phyloP scores from a whole-genome alignment of 2,888 invertebrate species.

The Agrilus cyanescens region DNA sequence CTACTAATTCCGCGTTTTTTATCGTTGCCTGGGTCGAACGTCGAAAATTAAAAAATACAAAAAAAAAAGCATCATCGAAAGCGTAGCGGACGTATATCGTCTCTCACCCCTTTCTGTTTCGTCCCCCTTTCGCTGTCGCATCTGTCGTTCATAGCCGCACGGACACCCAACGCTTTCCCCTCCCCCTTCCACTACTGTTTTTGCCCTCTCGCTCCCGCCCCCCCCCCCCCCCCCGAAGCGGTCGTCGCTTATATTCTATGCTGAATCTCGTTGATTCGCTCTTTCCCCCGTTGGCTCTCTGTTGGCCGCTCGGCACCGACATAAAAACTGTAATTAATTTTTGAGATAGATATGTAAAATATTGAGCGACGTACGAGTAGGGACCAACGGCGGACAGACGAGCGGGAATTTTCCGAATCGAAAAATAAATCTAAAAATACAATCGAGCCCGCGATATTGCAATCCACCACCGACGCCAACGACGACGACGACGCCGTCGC shows the following conservation, averaged over 20 bases:
- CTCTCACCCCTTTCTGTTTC: too few relatives aligned
- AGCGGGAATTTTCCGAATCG: conserved; percentile 26
- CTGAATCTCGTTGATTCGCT: conserved; percentile 9
- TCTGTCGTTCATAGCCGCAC: too few relatives aligned
- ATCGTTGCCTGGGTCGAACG: too few relatives aligned
- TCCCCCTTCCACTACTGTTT: too few relatives aligned
- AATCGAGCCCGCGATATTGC: conserved; percentile 29
- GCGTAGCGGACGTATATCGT: too few relatives aligned
- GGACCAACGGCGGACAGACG: conserved; percentile 2
- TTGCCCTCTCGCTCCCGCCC: conserved; percentile 8
- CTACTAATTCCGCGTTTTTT: too few relatives aligned
- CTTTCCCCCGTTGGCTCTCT: conserved; percentile 14
- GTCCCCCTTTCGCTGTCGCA: too few relatives aligned
- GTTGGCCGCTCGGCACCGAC: conserved; percentile 20
- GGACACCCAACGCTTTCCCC: too few relatives aligned
- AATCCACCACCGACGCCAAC: conserved; percentile 21
- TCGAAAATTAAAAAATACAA: too few relatives aligned
- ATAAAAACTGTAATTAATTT: conserved; percentile 34
- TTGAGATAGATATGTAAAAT: conserved; percentile 35
- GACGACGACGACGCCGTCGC: conserved; percentile 15
- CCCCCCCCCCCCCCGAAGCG: conserved; percentile 1
- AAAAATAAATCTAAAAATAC: conserved; percentile 33
- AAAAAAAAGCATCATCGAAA: conserved; percentile 1
- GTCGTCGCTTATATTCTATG: conserved; percentile 18
- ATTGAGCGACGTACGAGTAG: conserved; percentile 24